phyloP scores from a whole-genome alignment of 2,797 vertebrate species.

The Malurus leucopterus region DNA sequence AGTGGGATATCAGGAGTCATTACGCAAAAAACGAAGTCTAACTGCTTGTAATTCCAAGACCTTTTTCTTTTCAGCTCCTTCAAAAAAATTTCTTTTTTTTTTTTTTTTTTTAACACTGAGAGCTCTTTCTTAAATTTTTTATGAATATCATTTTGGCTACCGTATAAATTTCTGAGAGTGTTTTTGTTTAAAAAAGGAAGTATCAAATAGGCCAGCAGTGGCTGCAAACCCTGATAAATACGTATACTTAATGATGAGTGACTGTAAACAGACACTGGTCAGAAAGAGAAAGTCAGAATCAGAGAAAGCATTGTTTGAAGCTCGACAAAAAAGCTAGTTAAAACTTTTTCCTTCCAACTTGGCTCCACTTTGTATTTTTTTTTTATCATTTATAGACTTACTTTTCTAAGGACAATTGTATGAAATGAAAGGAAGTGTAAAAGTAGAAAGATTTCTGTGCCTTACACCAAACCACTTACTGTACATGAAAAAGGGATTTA shows the following conservation, averaged over 20 bases:
- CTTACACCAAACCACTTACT: slow-evolving; percentile 62
- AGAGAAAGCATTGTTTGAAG: slow-evolving; percentile 55
- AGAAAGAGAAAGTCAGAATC: slow-evolving; percentile 45
- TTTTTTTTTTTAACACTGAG: slow-evolving; percentile 5
- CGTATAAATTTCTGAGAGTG: slow-evolving; percentile 82
- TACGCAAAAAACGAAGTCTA: slow-evolving; percentile 78
- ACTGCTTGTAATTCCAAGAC: slow-evolving; percentile 77
- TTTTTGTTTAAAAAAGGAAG: slow-evolving; percentile 68
- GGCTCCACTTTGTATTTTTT: slow-evolving; percentile 52
- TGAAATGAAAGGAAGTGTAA: slow-evolving; percentile 64
- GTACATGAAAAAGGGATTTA: slow-evolving; percentile 68
- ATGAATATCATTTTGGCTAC: slow-evolving; percentile 84
- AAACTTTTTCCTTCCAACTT: slow-evolving; percentile 59
- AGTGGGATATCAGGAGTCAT: slow-evolving; percentile 81
- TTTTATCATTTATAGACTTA: slow-evolving; percentile 55
- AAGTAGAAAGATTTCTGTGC: slow-evolving; percentile 61
- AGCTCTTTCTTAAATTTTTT: slow-evolving; percentile 88
- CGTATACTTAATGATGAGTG: slow-evolving; percentile 5
- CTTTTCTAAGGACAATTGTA: slow-evolving; percentile 63
- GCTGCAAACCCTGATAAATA: slow-evolving; percentile 36
- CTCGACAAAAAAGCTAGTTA: slow-evolving; percentile 55
- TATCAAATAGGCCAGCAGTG: slow-evolving; percentile 5
- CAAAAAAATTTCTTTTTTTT: slow-evolving; percentile 59
- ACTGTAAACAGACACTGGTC: slow-evolving; percentile 50
- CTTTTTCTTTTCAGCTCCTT: slow-evolving; percentile 79